Percentiles rank a stretch among this genome's conserved stretches.
These are phyloP conservation scores for Homarus gammarus DNA, from an alignment of 2,888 invertebrate species.

Conservation along the genomic window DNA sequence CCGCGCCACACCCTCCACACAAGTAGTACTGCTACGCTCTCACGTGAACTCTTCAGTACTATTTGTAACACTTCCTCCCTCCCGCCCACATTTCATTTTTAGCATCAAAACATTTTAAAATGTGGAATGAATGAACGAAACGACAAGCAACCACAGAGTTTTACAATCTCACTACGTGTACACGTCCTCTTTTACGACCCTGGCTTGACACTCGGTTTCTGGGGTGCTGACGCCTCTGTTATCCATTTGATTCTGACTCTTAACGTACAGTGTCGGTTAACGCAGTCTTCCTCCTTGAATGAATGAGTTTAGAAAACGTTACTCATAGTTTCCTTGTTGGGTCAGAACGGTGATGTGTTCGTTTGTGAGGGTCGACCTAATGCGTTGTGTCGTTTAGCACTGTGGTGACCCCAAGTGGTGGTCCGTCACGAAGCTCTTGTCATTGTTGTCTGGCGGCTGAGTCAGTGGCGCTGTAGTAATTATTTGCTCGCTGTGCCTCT, in stretches of 20 bases:
- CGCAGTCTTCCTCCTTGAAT: slow-evolving; percentile 7
- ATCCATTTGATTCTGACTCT: not conserved
- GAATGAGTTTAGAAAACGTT: not conserved
- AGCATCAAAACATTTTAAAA: not conserved
- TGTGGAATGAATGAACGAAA: not conserved
- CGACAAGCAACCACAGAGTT: not conserved
- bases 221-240: not conserved
- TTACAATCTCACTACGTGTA: slow-evolving; percentile 1
- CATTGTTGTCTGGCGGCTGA: slow-evolving; percentile 39
- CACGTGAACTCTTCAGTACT: not conserved
- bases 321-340: not conserved
- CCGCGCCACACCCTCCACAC: too few species aligned
- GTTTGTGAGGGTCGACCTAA: not conserved
- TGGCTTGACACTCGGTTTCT: not conserved
- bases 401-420: slow-evolving; percentile 2
- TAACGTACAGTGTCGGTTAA: not conserved
- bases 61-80: not conserved
- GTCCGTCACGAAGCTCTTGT: slow-evolving; percentile 23
- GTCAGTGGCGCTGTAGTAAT: slow-evolving; percentile 40
- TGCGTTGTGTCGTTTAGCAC: not conserved
- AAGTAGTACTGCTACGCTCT: too few species aligned
- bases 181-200: not conserved
- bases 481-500: slow-evolving; percentile 13
- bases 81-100: not conserved
- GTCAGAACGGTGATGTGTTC: not conserved